Evolutionary conservation across 2,888 invertebrate genomes (phyloP).

Genomic region (Exephanes ischioxanthus): DNA sequence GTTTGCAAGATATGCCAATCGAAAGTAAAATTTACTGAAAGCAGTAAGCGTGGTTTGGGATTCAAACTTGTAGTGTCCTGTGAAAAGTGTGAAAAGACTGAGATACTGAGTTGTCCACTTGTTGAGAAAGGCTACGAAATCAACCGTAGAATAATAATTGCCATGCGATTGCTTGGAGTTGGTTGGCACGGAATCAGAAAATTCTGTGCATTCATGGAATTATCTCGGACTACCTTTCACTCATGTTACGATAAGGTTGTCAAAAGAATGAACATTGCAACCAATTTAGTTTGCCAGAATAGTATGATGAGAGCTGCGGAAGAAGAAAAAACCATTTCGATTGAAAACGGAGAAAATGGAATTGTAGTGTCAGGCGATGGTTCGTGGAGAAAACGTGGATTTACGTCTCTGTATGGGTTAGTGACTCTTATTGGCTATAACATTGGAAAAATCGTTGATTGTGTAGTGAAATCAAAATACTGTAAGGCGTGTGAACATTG

Average conservation of each 20-base stretch:
- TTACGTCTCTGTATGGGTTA: conserved; percentile 30
- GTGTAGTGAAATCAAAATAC: no score
- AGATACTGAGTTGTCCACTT: no score
- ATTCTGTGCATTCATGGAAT: no score
- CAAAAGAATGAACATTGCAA: conserved; percentile 47
- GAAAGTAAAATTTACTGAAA: conserved; percentile 66
- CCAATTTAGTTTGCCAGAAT: conserved; percentile 1
- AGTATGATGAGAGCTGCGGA: neutral
- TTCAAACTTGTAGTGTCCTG: conserved; percentile 68
- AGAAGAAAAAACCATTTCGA: conserved; percentile 41
- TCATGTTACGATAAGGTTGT: conserved; percentile 41
- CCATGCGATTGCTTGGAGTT: no score
- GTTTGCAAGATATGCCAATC: conserved; percentile 66
- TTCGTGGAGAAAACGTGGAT: conserved; percentile 25
- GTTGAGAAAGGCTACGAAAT: conserved; percentile 29
- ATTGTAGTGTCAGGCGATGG: conserved; percentile 55
- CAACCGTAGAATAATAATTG: conserved; percentile 1
- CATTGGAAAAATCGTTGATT: no score
- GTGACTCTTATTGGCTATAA: conserved; percentile 11
- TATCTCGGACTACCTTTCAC: conserved; percentile 59
- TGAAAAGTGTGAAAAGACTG: neutral
- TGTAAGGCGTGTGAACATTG: conserved; percentile 1
- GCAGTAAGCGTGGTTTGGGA: conserved; percentile 66
- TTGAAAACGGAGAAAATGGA: conserved; percentile 43
- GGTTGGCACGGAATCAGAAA: no score